Conservation (phyloP, 2,113 vertebrate species). For the Kryptolebias marmoratus region DNA sequence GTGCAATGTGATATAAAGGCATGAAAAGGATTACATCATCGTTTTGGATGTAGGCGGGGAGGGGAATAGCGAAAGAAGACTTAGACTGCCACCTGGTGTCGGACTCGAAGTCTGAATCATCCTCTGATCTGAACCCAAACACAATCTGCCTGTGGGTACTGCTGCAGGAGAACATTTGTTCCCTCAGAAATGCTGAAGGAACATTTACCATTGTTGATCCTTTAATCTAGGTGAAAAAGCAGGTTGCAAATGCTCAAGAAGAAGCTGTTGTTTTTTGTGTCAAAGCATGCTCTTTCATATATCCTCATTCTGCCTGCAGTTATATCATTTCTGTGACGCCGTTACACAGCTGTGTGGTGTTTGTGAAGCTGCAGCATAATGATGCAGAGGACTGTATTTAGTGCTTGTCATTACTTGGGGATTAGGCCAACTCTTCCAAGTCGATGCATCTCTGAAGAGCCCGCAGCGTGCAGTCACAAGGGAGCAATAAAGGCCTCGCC, state of each 20-base stretch:
- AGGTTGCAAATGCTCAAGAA: constrained; percentile 12
- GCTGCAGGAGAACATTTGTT: constrained; percentile 57
- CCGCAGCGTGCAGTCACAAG: constrained; percentile 38
- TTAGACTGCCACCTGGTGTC: constrained; percentile 75
- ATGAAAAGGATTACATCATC: constrained; percentile 77
- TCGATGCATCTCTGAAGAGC: constrained; percentile 57
- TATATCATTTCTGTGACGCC: constrained; percentile 34
- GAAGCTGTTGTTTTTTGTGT: constrained; percentile 20
- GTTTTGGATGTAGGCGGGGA: constrained; percentile 56
- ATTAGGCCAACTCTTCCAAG: constrained; percentile 61
- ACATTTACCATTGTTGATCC: constrained; percentile 36
- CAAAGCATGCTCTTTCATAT: constrained; percentile 28
- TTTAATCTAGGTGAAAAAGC: constrained; percentile 41
- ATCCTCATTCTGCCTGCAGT: constrained; percentile 12
- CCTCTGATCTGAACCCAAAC: constrained; percentile 30
- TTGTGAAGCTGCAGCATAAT: constrained; percentile 46
- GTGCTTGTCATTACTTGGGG: constrained; percentile 54
- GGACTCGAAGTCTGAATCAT: not conserved
- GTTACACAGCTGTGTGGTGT: constrained; percentile 53
- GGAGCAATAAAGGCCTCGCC: constrained; percentile 51
- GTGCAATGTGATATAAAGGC: constrained; percentile 67
- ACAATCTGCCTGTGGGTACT: constrained; percentile 40
- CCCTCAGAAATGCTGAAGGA: constrained; percentile 46
- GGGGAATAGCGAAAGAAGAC: constrained; percentile 52
- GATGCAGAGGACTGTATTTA: constrained; percentile 42